Base-by-base conservation (phyloP, 2,888 invertebrate species). In the Pandemis corylana region DNA sequence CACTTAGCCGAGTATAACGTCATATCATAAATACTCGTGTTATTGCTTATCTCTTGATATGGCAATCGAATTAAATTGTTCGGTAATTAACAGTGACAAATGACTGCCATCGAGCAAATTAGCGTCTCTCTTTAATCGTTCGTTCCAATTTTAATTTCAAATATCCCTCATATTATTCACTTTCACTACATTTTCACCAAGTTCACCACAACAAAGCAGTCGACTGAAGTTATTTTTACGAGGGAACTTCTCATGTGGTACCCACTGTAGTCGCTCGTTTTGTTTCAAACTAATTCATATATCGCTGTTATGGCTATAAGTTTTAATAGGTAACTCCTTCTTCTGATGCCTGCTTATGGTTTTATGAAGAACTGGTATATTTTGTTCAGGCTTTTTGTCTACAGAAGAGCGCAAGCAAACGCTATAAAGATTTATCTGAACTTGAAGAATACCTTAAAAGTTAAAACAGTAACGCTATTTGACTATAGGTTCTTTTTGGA, bases 201-300 rank as follows among this genome's bases (percentile, higher is more conserved):
- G 46, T 75, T 71, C 56, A 71, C 68, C 70, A 56, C 75, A 73
- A 68, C 72, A 61, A 67, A 76, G 73, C 76, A 68, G 64, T 72
- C 75, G 67, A 67, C 68, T 77, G 42, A 72, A 78, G 79, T 82
- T 79, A 80, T 80, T 80, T 82, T 84, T 83, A 82, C 77, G 82
- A 80, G 77, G 73, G 44, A 79, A 80, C 75, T 77, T 78, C 51
- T 69, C 67, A 56, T 75, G 61, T 76, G 66, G 42, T 61, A 53
- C 28, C 68, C 66, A 68, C 71, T 68, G 71, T 75, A 74, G 77
- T 76, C 73, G 76, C 77, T 70, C 77, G 72, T 76, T 79, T 77
- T 67, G 76, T 76, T 75, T 76, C 73, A 68, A 77, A 77, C 67
- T 77, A 77, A 80, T 79, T 78, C 77, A 78, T 75, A 68, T 76